These are phyloP conservation scores for Ennomos fuscantarius DNA, from an alignment of 2,888 invertebrate species.

Conservation along the genomic window DNA sequence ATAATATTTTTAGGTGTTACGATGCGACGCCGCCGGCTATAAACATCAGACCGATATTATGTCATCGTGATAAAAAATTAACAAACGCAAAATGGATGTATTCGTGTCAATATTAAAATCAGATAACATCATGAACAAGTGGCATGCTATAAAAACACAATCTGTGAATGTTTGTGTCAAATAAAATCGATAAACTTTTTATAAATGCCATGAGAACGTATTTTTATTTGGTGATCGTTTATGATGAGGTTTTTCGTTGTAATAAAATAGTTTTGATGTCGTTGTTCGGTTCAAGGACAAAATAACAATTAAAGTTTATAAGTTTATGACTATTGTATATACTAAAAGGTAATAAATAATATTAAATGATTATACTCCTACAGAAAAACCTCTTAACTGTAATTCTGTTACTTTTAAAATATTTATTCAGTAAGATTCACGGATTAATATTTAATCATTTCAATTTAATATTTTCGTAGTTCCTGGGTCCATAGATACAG, in stretches of 20 bases:
- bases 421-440: no score
- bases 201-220: conserved; percentile 42
- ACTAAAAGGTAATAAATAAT: conserved; percentile 16
- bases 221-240: conserved; percentile 41
- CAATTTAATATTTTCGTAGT: no score
- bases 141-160: conserved; percentile 39
- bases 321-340: conserved; percentile 32
- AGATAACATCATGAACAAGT: conserved; percentile 38
- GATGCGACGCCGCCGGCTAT: no score
- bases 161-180: conserved; percentile 36
- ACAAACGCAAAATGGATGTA: conserved; percentile 22
- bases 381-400: not conserved
- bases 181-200: conserved; percentile 39
- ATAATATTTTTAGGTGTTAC: no score
- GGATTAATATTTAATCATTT: no score
- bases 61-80: conserved; percentile 15
- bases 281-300: conserved; percentile 56
- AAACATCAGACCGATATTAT: not conserved
- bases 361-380: conserved; percentile 1
- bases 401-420: no score
- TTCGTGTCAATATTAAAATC: conserved; percentile 26
- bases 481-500: no score
- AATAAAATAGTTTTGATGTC: conserved; percentile 49
- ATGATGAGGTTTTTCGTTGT: conserved; percentile 39
- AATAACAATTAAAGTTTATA: conserved; percentile 39